phyloP scores from a whole-genome alignment of 2,888 invertebrate genomes.

The Mythimna albipuncta region DNA sequence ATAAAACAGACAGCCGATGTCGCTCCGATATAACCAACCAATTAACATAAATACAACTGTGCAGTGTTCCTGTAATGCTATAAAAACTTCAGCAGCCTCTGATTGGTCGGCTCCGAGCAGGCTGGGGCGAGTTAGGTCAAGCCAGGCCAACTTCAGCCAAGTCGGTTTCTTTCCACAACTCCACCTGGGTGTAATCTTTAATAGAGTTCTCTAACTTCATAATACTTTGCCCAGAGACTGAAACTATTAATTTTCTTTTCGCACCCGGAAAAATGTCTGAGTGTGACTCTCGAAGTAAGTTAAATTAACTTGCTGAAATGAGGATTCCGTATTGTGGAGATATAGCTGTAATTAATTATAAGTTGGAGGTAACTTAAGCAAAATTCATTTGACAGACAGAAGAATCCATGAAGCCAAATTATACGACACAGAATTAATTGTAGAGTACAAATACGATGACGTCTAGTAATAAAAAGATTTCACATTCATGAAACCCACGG shows the following conservation, averaged over 20 bases:
- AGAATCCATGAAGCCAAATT: neutral
- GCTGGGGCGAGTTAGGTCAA: slow-evolving; percentile 42
- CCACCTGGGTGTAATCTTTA: slow-evolving; percentile 74
- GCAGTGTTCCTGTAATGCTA: slow-evolving; percentile 24
- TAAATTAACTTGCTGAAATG: slow-evolving; percentile 65
- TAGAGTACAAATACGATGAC: neutral
- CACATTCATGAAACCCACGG: neutral
- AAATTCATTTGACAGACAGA: neutral
- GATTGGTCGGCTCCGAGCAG: slow-evolving; percentile 62
- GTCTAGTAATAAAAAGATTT: neutral
- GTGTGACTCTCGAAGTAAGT: slow-evolving; percentile 67
- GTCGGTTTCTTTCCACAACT: slow-evolving; percentile 63
- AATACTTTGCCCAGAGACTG: slow-evolving; percentile 73
- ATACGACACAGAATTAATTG: neutral
- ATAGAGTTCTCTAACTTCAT: slow-evolving; percentile 79
- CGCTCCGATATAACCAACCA: slow-evolving; percentile 43
- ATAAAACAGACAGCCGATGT: slow-evolving; percentile 37
- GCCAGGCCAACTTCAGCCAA: slow-evolving; percentile 49
- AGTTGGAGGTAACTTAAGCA: slow-evolving; percentile 6
- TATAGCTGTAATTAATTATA: slow-evolving; percentile 42
- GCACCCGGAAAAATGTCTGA: slow-evolving; percentile 73
- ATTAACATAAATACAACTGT: slow-evolving; percentile 53
- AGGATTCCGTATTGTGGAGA: slow-evolving; percentile 54
- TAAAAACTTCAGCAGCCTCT: slow-evolving; percentile 50
- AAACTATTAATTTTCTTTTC: slow-evolving; percentile 83